Evolutionary conservation across 2,113 vertebrate species (phyloP).

Genomic region (Pholis gunnellus): DNA sequence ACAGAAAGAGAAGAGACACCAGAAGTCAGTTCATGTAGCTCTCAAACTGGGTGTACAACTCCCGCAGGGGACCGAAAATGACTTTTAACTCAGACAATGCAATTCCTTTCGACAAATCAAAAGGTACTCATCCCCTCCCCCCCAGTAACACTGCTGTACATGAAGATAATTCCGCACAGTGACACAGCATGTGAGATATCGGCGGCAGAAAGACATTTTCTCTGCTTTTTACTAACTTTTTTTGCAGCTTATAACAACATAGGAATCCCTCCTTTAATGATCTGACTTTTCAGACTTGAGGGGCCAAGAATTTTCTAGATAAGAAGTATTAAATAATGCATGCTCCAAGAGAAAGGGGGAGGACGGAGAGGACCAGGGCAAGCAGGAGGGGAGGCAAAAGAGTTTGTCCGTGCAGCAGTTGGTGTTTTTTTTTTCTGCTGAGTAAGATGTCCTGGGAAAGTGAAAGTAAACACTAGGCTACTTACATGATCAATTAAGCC

Average conservation of each 20-base stretch:
- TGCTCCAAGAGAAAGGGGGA: background rate
- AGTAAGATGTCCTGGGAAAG: slow-evolving; percentile 19
- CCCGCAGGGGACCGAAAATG: background rate
- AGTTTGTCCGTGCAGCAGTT: slow-evolving; percentile 7
- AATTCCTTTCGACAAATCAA: background rate
- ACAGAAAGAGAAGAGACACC: background rate
- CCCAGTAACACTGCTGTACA: background rate
- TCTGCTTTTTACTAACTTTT: background rate
- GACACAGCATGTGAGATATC: slow-evolving; percentile 3
- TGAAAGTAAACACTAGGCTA: slow-evolving; percentile 23
- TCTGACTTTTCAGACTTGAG: background rate
- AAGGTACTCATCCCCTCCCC: background rate
- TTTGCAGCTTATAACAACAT: background rate
- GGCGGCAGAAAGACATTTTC: background rate
- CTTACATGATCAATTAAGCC: slow-evolving; percentile 27
- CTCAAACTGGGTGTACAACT: background rate
- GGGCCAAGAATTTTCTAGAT: background rate
- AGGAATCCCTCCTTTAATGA: background rate
- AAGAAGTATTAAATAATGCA: background rate
- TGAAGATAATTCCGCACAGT: background rate
- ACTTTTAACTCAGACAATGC: background rate
- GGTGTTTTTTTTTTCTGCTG: slow-evolving; percentile 6
- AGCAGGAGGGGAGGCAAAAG: background rate
- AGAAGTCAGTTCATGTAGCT: background rate
- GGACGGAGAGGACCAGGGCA: too few relatives aligned